These are phyloP conservation scores for Fringilla coelebs DNA, from an alignment of 2,797 vertebrate genomes.

Conservation along the genomic window DNA sequence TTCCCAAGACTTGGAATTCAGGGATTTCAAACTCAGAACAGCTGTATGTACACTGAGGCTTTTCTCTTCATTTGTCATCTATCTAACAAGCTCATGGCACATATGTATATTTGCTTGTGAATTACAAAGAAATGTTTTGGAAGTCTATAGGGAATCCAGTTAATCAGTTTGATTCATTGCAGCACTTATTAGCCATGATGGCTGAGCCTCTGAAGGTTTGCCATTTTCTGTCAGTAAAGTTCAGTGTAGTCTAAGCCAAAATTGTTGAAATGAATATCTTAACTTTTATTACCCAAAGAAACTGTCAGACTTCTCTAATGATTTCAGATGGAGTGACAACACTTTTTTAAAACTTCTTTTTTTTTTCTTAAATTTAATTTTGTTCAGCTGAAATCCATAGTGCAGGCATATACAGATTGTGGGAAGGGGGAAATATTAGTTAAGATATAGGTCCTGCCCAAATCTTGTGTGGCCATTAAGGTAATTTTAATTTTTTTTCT, in stretches of 20 bases:
- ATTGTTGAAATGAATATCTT: neutral
- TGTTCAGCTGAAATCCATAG: neutral
- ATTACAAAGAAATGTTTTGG: slow-evolving; percentile 8
- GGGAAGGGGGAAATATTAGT: neutral
- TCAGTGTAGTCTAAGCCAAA: neutral
- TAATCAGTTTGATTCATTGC: slow-evolving; percentile 48
- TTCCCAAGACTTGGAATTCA: neutral
- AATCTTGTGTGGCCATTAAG: slow-evolving; percentile 16
- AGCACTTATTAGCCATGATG: slow-evolving; percentile 10
- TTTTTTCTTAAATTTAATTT: neutral
- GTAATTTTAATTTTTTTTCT: neutral
- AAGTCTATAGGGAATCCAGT: neutral
- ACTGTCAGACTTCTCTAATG: neutral
- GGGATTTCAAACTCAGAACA: neutral
- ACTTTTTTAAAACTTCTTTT: neutral
- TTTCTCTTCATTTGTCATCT: slow-evolving; percentile 36
- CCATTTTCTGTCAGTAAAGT: slow-evolving; percentile 25
- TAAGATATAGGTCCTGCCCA: neutral
- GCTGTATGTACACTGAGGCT: neutral
- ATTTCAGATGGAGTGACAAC: neutral
- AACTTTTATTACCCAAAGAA: slow-evolving; percentile 13
- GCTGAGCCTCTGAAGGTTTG: slow-evolving; percentile 18
- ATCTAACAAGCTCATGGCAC: slow-evolving; percentile 23
- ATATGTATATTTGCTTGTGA: neutral
- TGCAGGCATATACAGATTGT: neutral